A percentile compares a stretch with the other conserved stretches of the same genome.
phyloP scores from a whole-genome alignment of 2,888 invertebrate genomes.

The Branchipolynoe longqiensis region DNA sequence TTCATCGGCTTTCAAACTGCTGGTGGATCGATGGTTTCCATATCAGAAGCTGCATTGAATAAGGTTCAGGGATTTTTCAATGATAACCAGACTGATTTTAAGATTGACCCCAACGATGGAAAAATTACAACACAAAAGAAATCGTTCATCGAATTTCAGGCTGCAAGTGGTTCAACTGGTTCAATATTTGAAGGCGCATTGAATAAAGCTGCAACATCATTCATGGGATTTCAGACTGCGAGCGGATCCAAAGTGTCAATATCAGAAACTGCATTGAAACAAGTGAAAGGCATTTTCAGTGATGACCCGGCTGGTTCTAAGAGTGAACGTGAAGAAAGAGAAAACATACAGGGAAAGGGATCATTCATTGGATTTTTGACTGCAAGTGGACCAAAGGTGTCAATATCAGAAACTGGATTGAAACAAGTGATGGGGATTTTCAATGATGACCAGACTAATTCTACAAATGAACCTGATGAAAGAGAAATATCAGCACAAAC shows the following conservation, averaged over 20 bases:
- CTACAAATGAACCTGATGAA: not conserved
- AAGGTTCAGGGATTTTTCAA: not conserved
- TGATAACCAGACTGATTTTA: not conserved
- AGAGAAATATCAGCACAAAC: not conserved
- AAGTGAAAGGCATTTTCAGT: not conserved
- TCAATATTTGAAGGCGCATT: not conserved
- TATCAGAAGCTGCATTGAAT: slow-evolving; percentile 12
- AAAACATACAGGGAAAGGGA: not conserved
- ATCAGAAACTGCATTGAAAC: not conserved
- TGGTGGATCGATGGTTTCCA: not conserved
- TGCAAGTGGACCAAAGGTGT: not conserved
- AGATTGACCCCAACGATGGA: too few species aligned
- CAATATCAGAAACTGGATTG: not conserved
- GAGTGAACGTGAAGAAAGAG: not conserved
- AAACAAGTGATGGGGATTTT: not conserved
- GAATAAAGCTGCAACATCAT: not conserved
- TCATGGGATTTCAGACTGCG: slow-evolving; percentile 20
- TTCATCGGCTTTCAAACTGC: slow-evolving; percentile 33
- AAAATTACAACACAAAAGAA: not conserved
- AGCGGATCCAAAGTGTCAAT: not conserved
- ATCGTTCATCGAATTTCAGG: not conserved
- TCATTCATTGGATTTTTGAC: slow-evolving; percentile 12
- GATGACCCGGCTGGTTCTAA: not conserved
- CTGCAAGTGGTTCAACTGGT: not conserved
- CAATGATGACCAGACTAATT: not conserved